Evolutionary conservation across 2,888 invertebrate species (phyloP).

Genomic region (Caenorhabditis sp.): DNA sequence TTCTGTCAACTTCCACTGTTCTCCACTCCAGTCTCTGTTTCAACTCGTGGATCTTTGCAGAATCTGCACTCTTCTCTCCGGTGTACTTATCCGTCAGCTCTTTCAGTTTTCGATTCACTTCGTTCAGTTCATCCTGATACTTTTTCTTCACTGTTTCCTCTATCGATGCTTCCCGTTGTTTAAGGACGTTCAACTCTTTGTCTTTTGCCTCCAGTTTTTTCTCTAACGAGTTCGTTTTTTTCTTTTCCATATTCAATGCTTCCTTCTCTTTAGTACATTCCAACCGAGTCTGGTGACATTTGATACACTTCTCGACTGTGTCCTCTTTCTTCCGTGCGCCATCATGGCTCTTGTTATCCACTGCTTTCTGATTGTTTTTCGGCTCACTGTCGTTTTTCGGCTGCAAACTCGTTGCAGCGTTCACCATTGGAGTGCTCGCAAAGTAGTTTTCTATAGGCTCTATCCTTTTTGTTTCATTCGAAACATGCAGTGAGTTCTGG

Average conservation of each 20-base stretch:
- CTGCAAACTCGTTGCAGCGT: background rate
- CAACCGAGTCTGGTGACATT: background rate
- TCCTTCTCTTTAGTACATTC: background rate
- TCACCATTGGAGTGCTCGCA: background rate
- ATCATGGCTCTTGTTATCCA: background rate
- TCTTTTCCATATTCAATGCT: background rate
- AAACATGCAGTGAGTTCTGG: too few species aligned
- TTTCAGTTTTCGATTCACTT: background rate
- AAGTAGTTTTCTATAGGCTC: background rate
- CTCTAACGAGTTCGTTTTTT: background rate
- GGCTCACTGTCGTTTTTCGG: background rate
- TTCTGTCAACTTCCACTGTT: background rate
- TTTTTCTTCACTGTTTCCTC: background rate
- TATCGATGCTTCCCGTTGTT: background rate
- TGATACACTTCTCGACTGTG: background rate
- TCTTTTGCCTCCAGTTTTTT: background rate
- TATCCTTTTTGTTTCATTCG: too few species aligned
- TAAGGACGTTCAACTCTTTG: background rate
- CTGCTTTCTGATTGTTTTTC: background rate
- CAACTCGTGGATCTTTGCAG: background rate
- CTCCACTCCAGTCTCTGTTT: background rate
- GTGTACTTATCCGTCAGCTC: too few species aligned
- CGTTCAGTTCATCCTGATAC: background rate
- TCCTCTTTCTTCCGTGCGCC: background rate
- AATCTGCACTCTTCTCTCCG: background rate